Evolutionary conservation across 2,797 vertebrate species (phyloP), one percentile per base, ranked within the genome.

Genomic region (Naso thynnoides): DNA sequence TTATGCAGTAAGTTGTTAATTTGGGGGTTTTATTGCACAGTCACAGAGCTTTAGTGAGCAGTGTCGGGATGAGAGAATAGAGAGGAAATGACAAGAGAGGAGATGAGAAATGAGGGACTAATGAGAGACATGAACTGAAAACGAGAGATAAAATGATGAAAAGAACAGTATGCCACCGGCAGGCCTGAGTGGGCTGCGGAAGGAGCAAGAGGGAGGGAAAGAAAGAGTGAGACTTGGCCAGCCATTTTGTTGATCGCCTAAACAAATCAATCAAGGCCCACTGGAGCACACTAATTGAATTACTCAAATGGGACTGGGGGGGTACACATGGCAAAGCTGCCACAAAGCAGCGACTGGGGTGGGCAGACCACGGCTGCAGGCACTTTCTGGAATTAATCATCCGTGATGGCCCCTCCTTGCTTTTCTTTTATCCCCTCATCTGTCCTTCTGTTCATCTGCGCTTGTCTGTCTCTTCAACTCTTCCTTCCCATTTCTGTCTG

Each of bases 211-310:
- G 76, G 79, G 80, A 88, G 76, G 71, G 70, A 55, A 76, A 80
- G 72, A 75, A 73, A 75, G 74, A 82, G 73, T 53, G 73, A 65
- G 82, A 85, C 64, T 85, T 79, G 83, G 85, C 88, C 80, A 86
- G 83, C 76, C 73, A 89, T 91, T 91, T 91, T 91, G 92, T 92
- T 91, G 86, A 93, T 92, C 69, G 85, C 84, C 92, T 91, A 91
- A 93, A 93, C 91, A 93, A 92, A 94, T 94, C 94, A 94, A 94
- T 93, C 92, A 92, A 91, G 84, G 80, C 82, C 83, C 71, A 78
- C 86, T 88, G 89, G 91, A 85, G 76, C 85, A 82, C 83, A 70
- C 90, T 94, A 94, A 95, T 94, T 94, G 91, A 94, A 93, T 94
- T 92, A 94, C 91, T 90, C 87, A 89, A 91, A 91, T 91, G 84